Percentiles rank a stretch among this genome's conserved stretches.
phyloP scores from a whole-genome alignment of 1,140 invertebrate species.

The Drosophila novamexicana region DNA sequence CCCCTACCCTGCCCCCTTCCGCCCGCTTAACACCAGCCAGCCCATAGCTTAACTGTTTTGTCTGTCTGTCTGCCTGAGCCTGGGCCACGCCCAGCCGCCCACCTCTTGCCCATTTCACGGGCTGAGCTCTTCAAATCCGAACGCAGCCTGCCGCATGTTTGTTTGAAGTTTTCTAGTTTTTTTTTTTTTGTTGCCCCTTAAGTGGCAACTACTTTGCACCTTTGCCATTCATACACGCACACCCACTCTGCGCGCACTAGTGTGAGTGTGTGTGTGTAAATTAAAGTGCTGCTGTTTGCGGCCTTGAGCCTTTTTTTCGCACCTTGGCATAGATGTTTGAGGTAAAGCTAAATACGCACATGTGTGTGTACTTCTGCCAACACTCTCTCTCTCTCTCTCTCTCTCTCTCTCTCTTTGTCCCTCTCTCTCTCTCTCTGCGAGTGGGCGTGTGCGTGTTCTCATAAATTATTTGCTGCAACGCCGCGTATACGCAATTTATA shows the following conservation, averaged over 20 bases:
- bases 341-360: slow-evolving; percentile 27
- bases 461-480: slow-evolving; percentile 20
- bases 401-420: too few relatives aligned
- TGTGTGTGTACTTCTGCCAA: slow-evolving; percentile 15
- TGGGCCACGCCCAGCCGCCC: background rate
- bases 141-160: slow-evolving; percentile 32
- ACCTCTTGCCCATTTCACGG: slow-evolving; percentile 31
- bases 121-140: slow-evolving; percentile 34
- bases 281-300: slow-evolving; percentile 47
- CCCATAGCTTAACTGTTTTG: slow-evolving; percentile 39
- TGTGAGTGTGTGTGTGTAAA: slow-evolving; percentile 18
- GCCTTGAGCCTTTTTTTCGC: slow-evolving; percentile 48
- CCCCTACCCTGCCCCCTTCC: background rate
- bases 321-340: slow-evolving; percentile 50
- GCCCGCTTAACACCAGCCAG: background rate
- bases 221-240: slow-evolving; percentile 36
- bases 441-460: background rate
- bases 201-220: slow-evolving; percentile 58
- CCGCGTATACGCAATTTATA: slow-evolving; percentile 40
- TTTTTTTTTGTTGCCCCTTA: slow-evolving; percentile 21
- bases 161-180: slow-evolving; percentile 36
- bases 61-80: slow-evolving; percentile 21
- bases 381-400: background rate
- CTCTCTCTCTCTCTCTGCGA: background rate
- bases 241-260: background rate